Evolutionary conservation across 53 echinoderm and acorn worm genomes (phyloP), one percentile per base, ranked within the genome.

Genomic region (Paelopatides confundens): DNA sequence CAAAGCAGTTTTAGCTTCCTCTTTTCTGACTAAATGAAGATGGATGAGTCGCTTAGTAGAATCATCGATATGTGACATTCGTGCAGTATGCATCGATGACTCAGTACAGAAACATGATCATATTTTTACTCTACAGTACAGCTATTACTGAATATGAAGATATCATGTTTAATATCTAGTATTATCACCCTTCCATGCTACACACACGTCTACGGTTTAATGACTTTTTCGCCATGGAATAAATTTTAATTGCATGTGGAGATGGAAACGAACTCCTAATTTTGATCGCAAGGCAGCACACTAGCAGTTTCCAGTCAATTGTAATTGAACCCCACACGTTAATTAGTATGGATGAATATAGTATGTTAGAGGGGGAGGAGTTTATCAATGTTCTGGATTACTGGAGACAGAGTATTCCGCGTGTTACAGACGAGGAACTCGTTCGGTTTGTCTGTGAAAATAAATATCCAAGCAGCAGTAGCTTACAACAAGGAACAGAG

Each of bases 351-450:
- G 24, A 58, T 58, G n/a, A 21, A 58, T 15, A 17, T 15, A 43
- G 43, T 12, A 10, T 21, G 58, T 58, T 21, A 58, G 58, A 5
- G 58, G 2, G 24, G 58, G 5, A 58, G 58, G 58, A 58, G 24
- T 18, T 17, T 58, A 58, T 58, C 24, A 21, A 58, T 21, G 58
- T 21, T 18, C 58, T 58, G 1, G 5, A 39, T 74, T 74, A 74
- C 47, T 74, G 74, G 74, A 74, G 46, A 28, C 46, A 74, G 13
- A 36, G 26, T 24, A 37, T 74, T n/a, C 74, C 74, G 13, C 0
- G 12, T 27, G n/a, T 74, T 3, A 43, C 74, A 27, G 74, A 74
- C 35, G 74, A 74, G 46, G 74, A 74, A 13, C 39, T 74, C 27
- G 28, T 26, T 35, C 39, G 26, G 40, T 58, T 58, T 21, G 58